Conservation (phyloP, 2,888 invertebrate genomes). For the Callinectes sapidus region DNA sequence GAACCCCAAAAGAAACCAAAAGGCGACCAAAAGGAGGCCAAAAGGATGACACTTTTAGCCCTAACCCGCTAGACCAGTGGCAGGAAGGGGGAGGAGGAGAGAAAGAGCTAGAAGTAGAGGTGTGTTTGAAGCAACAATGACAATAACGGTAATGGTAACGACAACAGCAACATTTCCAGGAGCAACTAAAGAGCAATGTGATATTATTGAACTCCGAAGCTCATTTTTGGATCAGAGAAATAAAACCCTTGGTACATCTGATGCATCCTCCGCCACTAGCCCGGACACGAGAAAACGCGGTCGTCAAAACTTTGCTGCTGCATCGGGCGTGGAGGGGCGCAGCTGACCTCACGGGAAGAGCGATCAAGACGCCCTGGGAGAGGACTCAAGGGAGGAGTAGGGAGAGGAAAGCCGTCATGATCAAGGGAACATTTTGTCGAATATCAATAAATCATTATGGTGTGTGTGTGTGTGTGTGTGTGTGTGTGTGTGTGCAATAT, state of each 20-base stretch:
- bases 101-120: neutral
- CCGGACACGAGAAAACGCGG: slow-evolving; percentile 48
- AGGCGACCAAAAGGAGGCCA: slow-evolving; percentile 53
- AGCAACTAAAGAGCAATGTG: neutral
- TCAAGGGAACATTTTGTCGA: neutral
- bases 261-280: slow-evolving; percentile 43
- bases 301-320: slow-evolving; percentile 55
- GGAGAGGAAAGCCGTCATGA: neutral
- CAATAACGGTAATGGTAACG: neutral
- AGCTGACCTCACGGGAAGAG: slow-evolving; percentile 39
- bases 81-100: neutral
- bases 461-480: neutral
- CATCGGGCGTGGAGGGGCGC: slow-evolving; percentile 53
- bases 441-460: neutral
- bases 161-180: neutral
- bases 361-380: slow-evolving; percentile 24
- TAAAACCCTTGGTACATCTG: neutral
- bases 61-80: slow-evolving; percentile 42
- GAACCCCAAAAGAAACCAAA: slow-evolving; percentile 49
- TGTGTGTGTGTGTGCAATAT: neutral
- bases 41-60: slow-evolving; percentile 62
- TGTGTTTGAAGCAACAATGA: neutral
- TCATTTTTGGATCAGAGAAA: neutral
- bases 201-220: neutral
- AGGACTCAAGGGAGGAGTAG: neutral